Evolutionary conservation across 2,113 vertebrate species (phyloP), one percentile per base, ranked within the genome.

Genomic region (Taxidea taxus): DNA sequence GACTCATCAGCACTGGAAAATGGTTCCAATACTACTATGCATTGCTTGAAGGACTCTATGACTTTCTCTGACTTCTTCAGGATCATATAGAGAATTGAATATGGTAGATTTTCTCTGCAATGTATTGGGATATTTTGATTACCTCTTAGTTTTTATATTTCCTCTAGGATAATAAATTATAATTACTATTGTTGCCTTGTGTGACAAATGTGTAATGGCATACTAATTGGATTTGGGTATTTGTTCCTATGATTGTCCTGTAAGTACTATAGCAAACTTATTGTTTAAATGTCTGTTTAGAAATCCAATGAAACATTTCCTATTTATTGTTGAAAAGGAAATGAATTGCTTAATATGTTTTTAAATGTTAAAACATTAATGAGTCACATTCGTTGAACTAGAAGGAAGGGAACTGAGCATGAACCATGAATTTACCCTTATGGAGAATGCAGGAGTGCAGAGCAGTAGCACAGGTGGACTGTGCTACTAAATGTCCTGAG

Each of bases 161-260:
- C 39, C 72, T 86, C 81, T 78, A 90, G 58, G 68, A 91, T 81
- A 96, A 87, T 64, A 88, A 90, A 87, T 58, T 97, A 83, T 49
- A 34, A 58, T 56, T 60, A 64, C 66, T 81, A 58, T 34, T 47
- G 13, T 68, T 86, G 12, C 34, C 77, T 81, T 72, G 15, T 85
- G 34, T 95, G 81, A 78, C 87, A 42, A 60, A 20, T 85, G 20
- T 95, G 95, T 88, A 92, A 64, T 58, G 39, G 44, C 47, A 39
- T 7, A n/a, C 14, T 95, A 60, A 88, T 81, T 92, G 44, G 44
- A 84, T 93, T 81, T 83, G 49, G 25, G 12, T 20, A 72, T 95
- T 87, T 94, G 81, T 91, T 92, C 29, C 34, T 93, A 27, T 56
- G 56, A 54, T 64, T 91, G 47, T 93, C 72, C 31, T 87, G 3